Evolutionary conservation across 1,140 invertebrate species (phyloP).

Genomic region (Andrena cerasifolii): DNA sequence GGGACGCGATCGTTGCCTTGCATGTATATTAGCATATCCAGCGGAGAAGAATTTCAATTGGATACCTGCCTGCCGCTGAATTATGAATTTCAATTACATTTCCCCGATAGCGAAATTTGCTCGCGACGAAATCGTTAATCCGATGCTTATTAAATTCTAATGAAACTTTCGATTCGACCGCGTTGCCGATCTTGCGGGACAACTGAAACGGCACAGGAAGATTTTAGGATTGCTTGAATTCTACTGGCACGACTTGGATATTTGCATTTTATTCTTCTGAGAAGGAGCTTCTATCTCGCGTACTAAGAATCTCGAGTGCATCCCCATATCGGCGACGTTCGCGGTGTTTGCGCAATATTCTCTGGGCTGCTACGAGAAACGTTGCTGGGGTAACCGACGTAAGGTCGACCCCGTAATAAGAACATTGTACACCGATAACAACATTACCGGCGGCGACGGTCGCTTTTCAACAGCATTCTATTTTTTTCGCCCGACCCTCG

Average conservation of each 20-base stretch:
- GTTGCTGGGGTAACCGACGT: not conserved
- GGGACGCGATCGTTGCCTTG: slow-evolving; percentile 10
- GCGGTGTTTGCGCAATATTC: not conserved
- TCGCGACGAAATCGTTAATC: not conserved
- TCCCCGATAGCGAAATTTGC: not conserved
- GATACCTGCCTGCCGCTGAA: not conserved
- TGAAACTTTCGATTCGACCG: not conserved
- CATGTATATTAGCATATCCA: slow-evolving; percentile 12
- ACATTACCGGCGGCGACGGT: not conserved
- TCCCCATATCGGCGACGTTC: not conserved
- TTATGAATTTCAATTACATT: not conserved
- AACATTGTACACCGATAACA: not conserved
- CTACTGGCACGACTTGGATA: too few species aligned
- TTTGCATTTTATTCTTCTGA: not conserved
- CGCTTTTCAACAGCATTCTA: slow-evolving; percentile 29
- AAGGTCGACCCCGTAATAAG: not conserved
- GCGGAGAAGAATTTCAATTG: not conserved
- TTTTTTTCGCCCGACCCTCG: slow-evolving; percentile 21
- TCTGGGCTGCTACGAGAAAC: not conserved
- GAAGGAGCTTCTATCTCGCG: not conserved
- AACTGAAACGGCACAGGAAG: too few species aligned
- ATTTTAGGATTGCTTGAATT: too few species aligned
- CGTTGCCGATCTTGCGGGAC: not conserved
- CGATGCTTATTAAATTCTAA: not conserved
- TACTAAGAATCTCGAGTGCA: not conserved